Evolutionary conservation across 1,140 invertebrate genomes (phyloP), one percentile per base, ranked within the genome.

Genomic region (Eulimnadia texana): DNA sequence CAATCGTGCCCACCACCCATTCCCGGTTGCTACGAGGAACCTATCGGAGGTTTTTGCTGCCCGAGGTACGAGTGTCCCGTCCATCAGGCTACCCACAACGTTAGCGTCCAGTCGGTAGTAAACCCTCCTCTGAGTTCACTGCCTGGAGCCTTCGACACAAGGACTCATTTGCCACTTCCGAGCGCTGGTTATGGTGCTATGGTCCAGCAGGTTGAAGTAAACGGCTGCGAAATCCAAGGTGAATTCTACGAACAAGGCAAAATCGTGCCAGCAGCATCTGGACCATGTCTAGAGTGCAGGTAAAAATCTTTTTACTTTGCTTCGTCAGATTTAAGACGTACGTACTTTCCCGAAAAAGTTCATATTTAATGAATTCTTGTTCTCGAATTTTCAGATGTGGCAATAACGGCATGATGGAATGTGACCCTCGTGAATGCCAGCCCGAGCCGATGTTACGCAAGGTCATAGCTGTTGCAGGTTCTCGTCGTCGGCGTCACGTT

Each of bases 1-100:
- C 92, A 95, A 72, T 91, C 88, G 68, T 95, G 92, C 75, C 92
- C 92, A 56, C 90, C 90, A 27, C 92, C 92, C 52, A 92, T 93
- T 66, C 81, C 84, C 49, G 85, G 85, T 28, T 95, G 92, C 69
- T 85, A 86, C 70, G 87, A 93, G 72, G 90, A 93, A 74, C 84
- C 87, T 3, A 94, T 95, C 66, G 80, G 81, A 70, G 91, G 91
- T 54, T 94, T 93, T 80, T 95, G 92, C 72, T 95, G 92, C 77
- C 92, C 92, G 50, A 77, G 91, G 68, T 95, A 93, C 70, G 90
- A 93, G 72, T 95, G 92, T 73, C 90, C 85, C 11, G 89, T 93
- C 6, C 66, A 60, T 19, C 64, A 67, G 10, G 84, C 84, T 0
- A 88, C 86, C 83, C 85, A 84, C 47, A 71, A 84, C 79, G 27